These are phyloP conservation scores for Cryptus armator DNA, from an alignment of 2,888 invertebrate genomes.

Conservation along the genomic window DNA sequence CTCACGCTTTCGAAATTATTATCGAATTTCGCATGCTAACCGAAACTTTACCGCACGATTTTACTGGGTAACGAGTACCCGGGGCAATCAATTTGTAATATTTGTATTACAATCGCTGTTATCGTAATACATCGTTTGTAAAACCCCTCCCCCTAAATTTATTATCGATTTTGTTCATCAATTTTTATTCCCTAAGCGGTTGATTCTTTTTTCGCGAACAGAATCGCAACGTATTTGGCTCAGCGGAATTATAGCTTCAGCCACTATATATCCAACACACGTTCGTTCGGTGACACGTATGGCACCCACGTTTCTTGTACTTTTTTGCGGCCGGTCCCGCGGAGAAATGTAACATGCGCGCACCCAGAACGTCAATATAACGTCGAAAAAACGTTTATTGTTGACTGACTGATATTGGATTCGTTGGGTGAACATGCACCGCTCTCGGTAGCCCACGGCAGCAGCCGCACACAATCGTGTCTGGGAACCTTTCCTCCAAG, in stretches of 20 bases:
- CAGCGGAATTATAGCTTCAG: background rate
- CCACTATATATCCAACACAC: background rate
- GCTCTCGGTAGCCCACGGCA: constrained; percentile 13
- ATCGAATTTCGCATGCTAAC: background rate
- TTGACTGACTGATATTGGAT: constrained; percentile 64
- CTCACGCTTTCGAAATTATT: background rate
- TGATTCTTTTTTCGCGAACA: background rate
- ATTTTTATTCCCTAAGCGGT: background rate
- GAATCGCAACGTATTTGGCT: background rate
- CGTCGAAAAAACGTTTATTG: constrained; percentile 62
- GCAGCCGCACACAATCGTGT: constrained; percentile 29
- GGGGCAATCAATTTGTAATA: background rate
- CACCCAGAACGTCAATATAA: constrained; percentile 52
- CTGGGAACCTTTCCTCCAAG: constrained; percentile 41
- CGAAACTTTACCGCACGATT: background rate
- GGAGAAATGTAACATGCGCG: constrained; percentile 32
- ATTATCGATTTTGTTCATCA: background rate
- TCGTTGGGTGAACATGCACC: constrained; percentile 44
- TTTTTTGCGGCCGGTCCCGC: constrained; percentile 35
- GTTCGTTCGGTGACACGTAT: constrained; percentile 31
- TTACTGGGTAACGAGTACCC: too few relatives aligned
- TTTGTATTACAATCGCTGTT: background rate
- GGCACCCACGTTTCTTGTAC: constrained; percentile 50
- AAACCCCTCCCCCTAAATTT: background rate
- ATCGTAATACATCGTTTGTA: background rate